Conservation (phyloP, 2,888 invertebrate species). For the Protodeltote pygarga region DNA sequence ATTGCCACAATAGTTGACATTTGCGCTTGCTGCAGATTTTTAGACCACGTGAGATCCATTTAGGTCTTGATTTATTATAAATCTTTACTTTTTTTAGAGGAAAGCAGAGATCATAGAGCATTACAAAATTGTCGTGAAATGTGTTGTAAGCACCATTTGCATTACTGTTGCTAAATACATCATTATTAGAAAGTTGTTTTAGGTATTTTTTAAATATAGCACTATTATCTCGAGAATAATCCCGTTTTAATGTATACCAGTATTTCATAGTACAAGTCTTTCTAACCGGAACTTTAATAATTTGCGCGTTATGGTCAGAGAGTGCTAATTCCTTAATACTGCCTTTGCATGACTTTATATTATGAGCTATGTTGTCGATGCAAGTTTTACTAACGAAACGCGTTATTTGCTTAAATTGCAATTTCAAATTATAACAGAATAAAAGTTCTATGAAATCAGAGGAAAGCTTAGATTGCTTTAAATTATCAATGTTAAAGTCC, state of each 20-base stretch:
- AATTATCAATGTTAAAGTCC: too few species aligned
- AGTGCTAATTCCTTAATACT: conserved; percentile 2
- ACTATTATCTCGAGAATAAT: conserved; percentile 3
- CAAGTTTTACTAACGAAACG: conserved; percentile 1
- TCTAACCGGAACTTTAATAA: background rate
- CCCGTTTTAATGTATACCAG: conserved; percentile 1
- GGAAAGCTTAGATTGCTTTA: too few species aligned
- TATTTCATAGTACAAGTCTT: conserved; percentile 5
- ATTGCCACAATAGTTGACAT: conserved; percentile 2
- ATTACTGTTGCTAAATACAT: background rate
- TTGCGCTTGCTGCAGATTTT: background rate
- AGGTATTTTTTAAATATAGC: conserved; percentile 8
- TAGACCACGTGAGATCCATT: conserved; percentile 3
- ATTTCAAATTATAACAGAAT: conserved; percentile 4
- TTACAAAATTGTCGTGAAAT: background rate
- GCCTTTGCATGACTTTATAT: conserved; percentile 1
- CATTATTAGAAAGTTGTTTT: background rate
- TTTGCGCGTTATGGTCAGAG: conserved; percentile 4
- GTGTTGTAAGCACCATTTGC: background rate
- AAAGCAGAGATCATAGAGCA: conserved; percentile 8
- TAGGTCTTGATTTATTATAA: background rate
- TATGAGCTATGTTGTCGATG: conserved; percentile 5
- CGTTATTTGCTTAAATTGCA: conserved; percentile 2
- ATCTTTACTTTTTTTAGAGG: background rate
- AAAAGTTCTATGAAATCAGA: too few species aligned